These are phyloP conservation scores for Microchirus variegatus DNA, from an alignment of 2,797 vertebrate genomes.

Conservation along the genomic window DNA sequence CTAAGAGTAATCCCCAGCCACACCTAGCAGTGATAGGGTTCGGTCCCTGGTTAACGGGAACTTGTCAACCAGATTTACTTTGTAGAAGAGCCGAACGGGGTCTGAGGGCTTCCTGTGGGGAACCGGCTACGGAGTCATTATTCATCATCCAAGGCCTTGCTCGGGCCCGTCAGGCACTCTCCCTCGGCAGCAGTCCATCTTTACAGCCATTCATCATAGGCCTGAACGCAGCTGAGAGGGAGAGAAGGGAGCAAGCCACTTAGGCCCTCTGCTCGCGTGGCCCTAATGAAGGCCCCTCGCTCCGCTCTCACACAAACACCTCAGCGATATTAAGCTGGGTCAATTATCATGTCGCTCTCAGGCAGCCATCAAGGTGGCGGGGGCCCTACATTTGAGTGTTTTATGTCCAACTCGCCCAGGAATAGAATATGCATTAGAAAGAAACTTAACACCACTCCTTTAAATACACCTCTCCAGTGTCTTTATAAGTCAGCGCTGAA, in stretches of 20 bases:
- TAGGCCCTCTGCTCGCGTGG: conserved; percentile 57
- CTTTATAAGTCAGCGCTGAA: conserved; percentile 45
- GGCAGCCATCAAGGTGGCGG: conserved; percentile 68
- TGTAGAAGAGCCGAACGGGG: conserved; percentile 55
- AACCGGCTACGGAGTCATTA: conserved; percentile 74
- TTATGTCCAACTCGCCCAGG: conserved; percentile 50
- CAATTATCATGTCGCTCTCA: conserved; percentile 76
- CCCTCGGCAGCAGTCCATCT: conserved; percentile 79
- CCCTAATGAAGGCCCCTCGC: conserved; percentile 71
- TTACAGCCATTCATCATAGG: conserved; percentile 76
- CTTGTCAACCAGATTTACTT: conserved; percentile 70
- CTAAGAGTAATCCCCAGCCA: conserved; percentile 45
- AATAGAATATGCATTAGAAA: conserved; percentile 42
- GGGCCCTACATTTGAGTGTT: conserved; percentile 57
- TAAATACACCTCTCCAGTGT: conserved; percentile 35
- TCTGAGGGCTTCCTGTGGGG: conserved; percentile 74
- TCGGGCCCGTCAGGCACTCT: conserved; percentile 69
- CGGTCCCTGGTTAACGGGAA: conserved; percentile 63
- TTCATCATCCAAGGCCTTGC: conserved; percentile 78
- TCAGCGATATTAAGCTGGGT: conserved; percentile 81
- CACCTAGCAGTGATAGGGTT: conserved; percentile 57
- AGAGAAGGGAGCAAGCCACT: conserved; percentile 55
- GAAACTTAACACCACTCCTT: conserved; percentile 43
- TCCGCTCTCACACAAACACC: conserved; percentile 64
- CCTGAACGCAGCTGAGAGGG: conserved; percentile 67